Evolutionary conservation across 1,140 invertebrate genomes (phyloP), one percentile per base, ranked within the genome.

Genomic region (Cotesia vestalis): DNA sequence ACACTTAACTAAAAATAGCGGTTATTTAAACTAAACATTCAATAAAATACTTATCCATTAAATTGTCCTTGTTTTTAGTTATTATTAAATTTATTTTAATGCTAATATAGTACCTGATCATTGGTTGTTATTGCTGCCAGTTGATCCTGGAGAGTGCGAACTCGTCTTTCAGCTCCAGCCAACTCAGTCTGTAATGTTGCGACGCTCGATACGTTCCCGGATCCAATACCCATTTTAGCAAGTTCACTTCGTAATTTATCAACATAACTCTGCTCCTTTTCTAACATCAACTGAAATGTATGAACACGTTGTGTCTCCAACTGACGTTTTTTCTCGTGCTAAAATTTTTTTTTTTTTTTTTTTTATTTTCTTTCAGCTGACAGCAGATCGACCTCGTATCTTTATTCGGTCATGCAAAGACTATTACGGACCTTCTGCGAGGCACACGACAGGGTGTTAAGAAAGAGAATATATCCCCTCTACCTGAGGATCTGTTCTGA

Each of bases 261-360:
- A 69, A 94, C 90, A 81, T 93, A 93, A 75, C 91, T 89, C 79
- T 91, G 91, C 77, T 95, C 94, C 77, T 94, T 90, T 76, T 95
- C 93, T 77, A 95, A 84, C 93, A 95, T 95, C 72, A 93, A 88
- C 73, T 92, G 90, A 69, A 95, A 89, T 8, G 94, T 95, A 76
- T 91, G 88, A 12, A 92, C 90, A 77, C 93, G 91, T 69, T 93
- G 90, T 57, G 90, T 90, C 79, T 94, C 91, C 76, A 94, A 82
- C 83, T 95, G 92, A 8, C 91, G 89, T 66, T 92, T 91, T 78
- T 94, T 94, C 77, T 93, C 92, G 71, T 91, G 89, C 93, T 95
- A 83, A 88, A 85, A 40, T 81, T 38, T 75, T 14, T 35, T 67
- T 67, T n/a, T 6, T 11, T 46, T 8, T 46, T 46, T 46, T 46